These are phyloP conservation scores for Scaptomyza caliginosa DNA, from an alignment of 2,888 invertebrate species.

Conservation along the genomic window DNA sequence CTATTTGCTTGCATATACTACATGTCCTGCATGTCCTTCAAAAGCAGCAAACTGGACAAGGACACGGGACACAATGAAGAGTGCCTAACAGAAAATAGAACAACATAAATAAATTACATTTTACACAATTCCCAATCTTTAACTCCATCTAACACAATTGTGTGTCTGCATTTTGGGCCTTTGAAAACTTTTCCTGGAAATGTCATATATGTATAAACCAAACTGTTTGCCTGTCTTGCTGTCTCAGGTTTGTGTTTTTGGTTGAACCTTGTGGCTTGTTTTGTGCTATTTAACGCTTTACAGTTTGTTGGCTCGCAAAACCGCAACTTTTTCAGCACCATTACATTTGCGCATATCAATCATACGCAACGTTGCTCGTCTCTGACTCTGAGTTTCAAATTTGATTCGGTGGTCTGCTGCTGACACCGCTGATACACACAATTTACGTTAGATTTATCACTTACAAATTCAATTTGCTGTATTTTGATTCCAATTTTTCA, in stretches of 20 bases:
- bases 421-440: conserved; percentile 46
- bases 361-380: conserved; percentile 62
- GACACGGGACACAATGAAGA: conserved; percentile 11
- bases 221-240: not conserved
- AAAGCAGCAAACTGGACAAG: not conserved
- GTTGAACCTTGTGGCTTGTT: not conserved
- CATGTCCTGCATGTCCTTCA: conserved; percentile 10
- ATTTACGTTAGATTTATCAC: conserved; percentile 42
- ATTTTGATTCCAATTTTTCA: not conserved
- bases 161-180: not conserved
- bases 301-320: conserved; percentile 11
- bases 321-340: conserved; percentile 11
- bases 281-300: conserved; percentile 37
- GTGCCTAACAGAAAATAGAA: not conserved
- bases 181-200: not conserved
- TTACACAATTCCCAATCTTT: conserved; percentile 3
- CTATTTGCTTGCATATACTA: not conserved
- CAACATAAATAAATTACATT: conserved; percentile 38
- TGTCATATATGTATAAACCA: not conserved
- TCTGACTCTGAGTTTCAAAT: conserved; percentile 19
- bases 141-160: not conserved
- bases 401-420: conserved; percentile 6
- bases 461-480: conserved; percentile 53
- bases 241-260: not conserved
- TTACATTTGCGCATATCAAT: conserved; percentile 56